Evolutionary conservation across 2,797 vertebrate genomes (phyloP), one percentile per base, ranked within the genome.

Genomic region (Hippoglossus hippoglossus): DNA sequence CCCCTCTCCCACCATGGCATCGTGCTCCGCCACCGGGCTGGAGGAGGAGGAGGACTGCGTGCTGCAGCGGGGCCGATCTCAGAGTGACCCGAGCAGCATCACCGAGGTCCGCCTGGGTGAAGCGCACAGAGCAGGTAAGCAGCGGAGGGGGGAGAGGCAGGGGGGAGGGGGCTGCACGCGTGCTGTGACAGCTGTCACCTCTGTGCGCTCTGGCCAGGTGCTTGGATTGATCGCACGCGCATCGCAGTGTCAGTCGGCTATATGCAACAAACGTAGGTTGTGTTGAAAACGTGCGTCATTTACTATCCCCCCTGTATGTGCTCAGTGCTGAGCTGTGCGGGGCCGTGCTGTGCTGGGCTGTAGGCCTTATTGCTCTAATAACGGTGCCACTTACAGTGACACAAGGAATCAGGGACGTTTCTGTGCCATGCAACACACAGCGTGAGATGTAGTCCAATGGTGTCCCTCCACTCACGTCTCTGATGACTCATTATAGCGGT

Each of bases 1-100:
- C 55, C 41, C 24, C 46, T 2, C 60, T 1, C 24, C 65, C 88
- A 84, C 75, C 93, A 98, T 99, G 97, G 97, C 96, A 90, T 94
- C 96, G 70, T 94, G 47, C 19, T 49, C 47, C 7, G 5, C 95
- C 47, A 93, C 95, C 89, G 96, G 93, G 87, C 85, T 89, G 79
- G 94, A 94, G 18, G 95, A 95, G 68, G 92, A 95, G 44, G 44
- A 46, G 44, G 44, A 19, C 72, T 94, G 97, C 83, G 93, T 96
- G 84, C 83, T 94, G 92, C 95, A 95, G 90, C 92, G 97, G 89
- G 97, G 95, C 79, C 94, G 97, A 91, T 98, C 97, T 78, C 95
- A 95, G 91, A 99, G 97, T 92, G 97, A 98, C 95, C 97, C 97
- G 86, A 98, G 94, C 95, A 98, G 94, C 96, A 95, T 96, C 95